phyloP scores from a whole-genome alignment of 2,888 invertebrate genomes.

The Dryadula phaetusa region DNA sequence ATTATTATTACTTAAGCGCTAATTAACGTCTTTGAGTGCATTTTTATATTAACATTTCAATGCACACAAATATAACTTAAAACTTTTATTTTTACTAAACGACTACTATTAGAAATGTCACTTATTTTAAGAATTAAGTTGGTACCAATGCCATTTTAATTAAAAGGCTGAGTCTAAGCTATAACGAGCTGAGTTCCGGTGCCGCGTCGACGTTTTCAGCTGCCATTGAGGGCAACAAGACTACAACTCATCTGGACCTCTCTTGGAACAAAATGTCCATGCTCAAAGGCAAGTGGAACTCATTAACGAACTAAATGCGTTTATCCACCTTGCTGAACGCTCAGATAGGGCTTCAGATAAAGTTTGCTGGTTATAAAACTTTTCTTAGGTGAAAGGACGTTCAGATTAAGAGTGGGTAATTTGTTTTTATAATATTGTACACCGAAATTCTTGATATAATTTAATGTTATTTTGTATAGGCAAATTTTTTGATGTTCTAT shows the following conservation, averaged over 20 bases:
- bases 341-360: constrained; percentile 38
- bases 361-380: constrained; percentile 40
- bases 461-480: no score
- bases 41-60: neutral
- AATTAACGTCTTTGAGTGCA: neutral
- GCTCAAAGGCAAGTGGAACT: constrained; percentile 42
- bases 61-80: neutral
- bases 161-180: constrained; percentile 45
- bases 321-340: constrained; percentile 38
- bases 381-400: constrained; percentile 24
- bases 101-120: constrained; percentile 8
- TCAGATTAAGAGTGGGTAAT: constrained; percentile 35
- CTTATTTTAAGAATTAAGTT: constrained; percentile 21
- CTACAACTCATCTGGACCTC: constrained; percentile 55
- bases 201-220: constrained; percentile 40
- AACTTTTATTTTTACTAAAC: neutral
- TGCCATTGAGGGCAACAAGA: constrained; percentile 50
- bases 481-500: neutral
- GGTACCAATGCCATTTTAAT: constrained; percentile 22
- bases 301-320: constrained; percentile 41
- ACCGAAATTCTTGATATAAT: constrained; percentile 6
- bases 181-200: constrained; percentile 41
- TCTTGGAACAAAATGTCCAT: constrained; percentile 57
- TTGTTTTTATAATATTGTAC: neutral
- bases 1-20: neutral